Evolutionary conservation across 30 jellyfish, hydroid and myxozoan species (phyloP).

Genomic region (Turritopsis dohrnii): DNA sequence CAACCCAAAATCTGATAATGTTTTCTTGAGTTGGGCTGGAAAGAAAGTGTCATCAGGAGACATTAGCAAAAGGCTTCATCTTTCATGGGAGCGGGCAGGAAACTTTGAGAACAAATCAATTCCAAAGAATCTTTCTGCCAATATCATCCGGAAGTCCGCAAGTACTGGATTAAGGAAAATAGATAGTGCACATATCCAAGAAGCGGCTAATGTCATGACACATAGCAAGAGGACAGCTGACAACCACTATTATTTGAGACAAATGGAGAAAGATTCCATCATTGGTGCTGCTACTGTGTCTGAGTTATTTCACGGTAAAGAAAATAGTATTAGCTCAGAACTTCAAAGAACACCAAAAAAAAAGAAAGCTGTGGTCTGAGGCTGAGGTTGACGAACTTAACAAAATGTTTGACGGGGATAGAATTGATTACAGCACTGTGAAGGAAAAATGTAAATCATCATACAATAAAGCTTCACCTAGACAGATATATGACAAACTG

Average conservation of each 20-base stretch:
- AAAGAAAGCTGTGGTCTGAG: slow-evolving; percentile 5
- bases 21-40: slow-evolving; percentile 20
- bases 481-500: slow-evolving; percentile 7
- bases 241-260: neutral
- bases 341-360: slow-evolving; percentile 6
- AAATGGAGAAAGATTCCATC: neutral
- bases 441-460: neutral
- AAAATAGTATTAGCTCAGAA: neutral
- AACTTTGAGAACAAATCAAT: slow-evolving; percentile 4
- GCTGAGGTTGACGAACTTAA: neutral
- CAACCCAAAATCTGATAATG: slow-evolving; percentile 6
- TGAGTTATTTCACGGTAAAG: slow-evolving; percentile 9
- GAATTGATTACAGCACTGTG: neutral
- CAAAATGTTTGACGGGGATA: neutral
- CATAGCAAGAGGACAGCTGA: slow-evolving; percentile 15
- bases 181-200: slow-evolving; percentile 16
- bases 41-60: slow-evolving; percentile 5
- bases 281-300: slow-evolving; percentile 4
- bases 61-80: slow-evolving; percentile 7
- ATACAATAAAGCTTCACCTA: neutral
- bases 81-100: slow-evolving; percentile 12
- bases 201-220: slow-evolving; percentile 6
- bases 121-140: slow-evolving; percentile 12
- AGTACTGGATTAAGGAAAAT: slow-evolving; percentile 5
- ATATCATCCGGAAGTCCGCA: slow-evolving; percentile 14